Evolutionary conservation across 2,113 vertebrate species (phyloP).

Genomic region (Amazona vittata): DNA sequence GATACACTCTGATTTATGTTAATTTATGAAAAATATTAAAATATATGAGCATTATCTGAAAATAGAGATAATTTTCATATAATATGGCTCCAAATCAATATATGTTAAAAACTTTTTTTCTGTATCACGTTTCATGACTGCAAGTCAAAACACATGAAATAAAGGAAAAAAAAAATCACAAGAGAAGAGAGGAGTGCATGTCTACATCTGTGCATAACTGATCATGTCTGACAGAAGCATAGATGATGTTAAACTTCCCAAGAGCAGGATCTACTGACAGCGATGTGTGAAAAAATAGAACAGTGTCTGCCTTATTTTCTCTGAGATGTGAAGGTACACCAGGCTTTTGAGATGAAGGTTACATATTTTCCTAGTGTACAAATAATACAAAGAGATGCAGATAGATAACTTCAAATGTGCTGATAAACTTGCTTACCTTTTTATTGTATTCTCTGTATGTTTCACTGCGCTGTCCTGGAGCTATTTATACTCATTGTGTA

Average conservation of each 20-base stretch:
- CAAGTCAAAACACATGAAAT: background rate
- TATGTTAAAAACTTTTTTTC: background rate
- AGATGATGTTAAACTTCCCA: constrained; percentile 2
- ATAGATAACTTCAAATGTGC: background rate
- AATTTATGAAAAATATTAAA: background rate
- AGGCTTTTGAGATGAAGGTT: background rate
- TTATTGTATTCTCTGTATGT: background rate
- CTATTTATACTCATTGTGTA: background rate
- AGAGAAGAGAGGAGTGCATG: background rate
- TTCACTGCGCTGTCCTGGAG: background rate
- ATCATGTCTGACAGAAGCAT: background rate
- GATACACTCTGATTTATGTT: background rate
- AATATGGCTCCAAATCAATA: background rate
- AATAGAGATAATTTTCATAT: background rate
- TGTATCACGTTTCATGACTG: background rate
- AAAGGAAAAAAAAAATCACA: background rate
- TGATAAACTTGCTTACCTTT: background rate
- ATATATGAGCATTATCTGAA: background rate
- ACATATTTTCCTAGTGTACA: background rate
- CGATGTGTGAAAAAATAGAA: constrained; percentile 3
- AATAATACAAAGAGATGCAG: background rate
- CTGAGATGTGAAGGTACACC: background rate
- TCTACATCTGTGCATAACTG: background rate
- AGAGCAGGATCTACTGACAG: background rate
- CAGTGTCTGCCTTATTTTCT: background rate